Evolutionary conservation across 2,113 vertebrate species (phyloP).

Genomic region (Gavia stellata): DNA sequence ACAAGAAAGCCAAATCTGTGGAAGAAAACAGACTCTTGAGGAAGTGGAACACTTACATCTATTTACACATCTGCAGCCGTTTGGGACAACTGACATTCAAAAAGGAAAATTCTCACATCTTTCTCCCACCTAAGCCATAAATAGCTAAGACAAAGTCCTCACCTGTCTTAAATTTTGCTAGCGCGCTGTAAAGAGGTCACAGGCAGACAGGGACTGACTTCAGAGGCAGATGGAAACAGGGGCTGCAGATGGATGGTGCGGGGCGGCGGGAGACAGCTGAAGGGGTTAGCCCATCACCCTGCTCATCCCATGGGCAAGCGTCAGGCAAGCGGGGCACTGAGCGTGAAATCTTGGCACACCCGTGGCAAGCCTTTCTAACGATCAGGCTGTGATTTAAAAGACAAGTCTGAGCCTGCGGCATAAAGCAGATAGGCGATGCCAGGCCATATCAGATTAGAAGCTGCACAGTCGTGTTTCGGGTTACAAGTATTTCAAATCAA

Average conservation of each 20-base stretch:
- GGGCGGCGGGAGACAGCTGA: slow-evolving; percentile 6
- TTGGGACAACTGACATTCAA: slow-evolving; percentile 19
- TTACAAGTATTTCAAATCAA: not conserved
- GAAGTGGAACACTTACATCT: slow-evolving; percentile 40
- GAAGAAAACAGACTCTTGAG: slow-evolving; percentile 16
- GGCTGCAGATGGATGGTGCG: not conserved
- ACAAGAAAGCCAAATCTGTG: not conserved
- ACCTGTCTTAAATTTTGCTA: slow-evolving; percentile 55
- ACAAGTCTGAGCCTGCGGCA: not conserved
- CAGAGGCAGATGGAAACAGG: not conserved
- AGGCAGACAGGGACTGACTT: not conserved
- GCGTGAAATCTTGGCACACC: not conserved
- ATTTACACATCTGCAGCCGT: slow-evolving; percentile 28
- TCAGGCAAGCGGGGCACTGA: not conserved
- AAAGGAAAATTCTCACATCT: slow-evolving; percentile 40
- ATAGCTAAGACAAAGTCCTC: slow-evolving; percentile 56
- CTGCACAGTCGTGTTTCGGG: not conserved
- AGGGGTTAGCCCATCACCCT: not conserved
- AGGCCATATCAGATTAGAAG: not conserved
- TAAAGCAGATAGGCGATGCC: not conserved
- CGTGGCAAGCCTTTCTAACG: not conserved
- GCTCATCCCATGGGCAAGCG: rapidly evolving
- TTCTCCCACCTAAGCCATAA: slow-evolving; percentile 39
- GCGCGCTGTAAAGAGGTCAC: not conserved
- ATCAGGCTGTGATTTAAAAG: not conserved